Base-by-base conservation (phyloP, 1,140 invertebrate species). In the Pseudomyrmex gracilis region DNA sequence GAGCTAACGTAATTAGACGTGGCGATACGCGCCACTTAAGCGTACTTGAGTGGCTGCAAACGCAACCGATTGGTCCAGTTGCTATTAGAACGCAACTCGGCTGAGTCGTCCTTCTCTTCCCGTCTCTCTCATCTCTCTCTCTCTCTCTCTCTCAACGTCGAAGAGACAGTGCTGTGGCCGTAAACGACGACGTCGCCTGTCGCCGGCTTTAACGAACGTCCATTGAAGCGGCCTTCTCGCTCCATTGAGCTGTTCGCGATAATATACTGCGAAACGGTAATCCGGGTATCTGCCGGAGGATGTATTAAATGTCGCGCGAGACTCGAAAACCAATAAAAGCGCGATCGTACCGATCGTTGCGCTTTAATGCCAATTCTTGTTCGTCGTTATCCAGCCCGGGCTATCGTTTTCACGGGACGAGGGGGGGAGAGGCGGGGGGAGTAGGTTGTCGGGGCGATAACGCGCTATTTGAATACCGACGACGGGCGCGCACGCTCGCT, bases 31-130 rank as follows among this genome's bases (percentile, higher is more conserved):
- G 87, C 77, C 87, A 88, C 87, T 88, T 88, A 88, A 88, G 87
- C 84, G 87, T 88, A 88, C 87, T 89, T 89, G 87, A 89, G 87
- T 88, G 87, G 87, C 87, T 89, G 87, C 87, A 88, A 88, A 89
- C 87, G 87, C 87, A 85, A 88, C 87, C 85, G 87, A 88, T 88
- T 88, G 87, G 86, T 88, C 82, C 86, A 78, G 87, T 88, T 88
- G 66, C 87, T 78, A 20, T 87, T 66, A 55, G 76, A 73, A 51
- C 77, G 64, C 87, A 85, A 88, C 57, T 61, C 60, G 68, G 76
- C 73, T 73, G 47, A 58, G 53, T 57, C 64, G 60, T 47, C 68
- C 3, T 20, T 58, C 61, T 64, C 63, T 84, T n/a, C 17, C 51
- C 64, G 45, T 47, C 64, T 20, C 3, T n/a, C 10, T 20, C 58